These are phyloP conservation scores for Sitobion miscanthi DNA, from an alignment of 1,140 invertebrate species.

Conservation along the genomic window DNA sequence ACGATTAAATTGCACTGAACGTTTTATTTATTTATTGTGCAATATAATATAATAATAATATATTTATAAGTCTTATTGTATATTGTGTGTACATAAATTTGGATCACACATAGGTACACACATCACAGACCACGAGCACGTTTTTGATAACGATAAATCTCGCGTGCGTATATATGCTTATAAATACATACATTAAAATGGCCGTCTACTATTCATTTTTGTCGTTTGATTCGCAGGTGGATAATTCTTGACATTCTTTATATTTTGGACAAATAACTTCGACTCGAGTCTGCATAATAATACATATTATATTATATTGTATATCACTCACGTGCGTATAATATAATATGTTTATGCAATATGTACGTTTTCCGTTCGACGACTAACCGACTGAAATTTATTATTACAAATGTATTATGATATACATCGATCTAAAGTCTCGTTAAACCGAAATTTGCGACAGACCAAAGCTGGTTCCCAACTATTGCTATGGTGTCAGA, in stretches of 20 bases:
- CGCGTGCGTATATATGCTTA: not conserved
- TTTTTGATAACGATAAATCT: not conserved
- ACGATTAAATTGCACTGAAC: not conserved
- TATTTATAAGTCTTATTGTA: not conserved
- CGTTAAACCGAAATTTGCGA: too few species aligned
- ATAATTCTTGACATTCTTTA: not conserved
- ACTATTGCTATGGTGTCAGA: too few species aligned
- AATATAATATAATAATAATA: not conserved
- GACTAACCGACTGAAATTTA: not conserved
- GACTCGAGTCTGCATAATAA: not conserved
- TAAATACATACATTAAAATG: not conserved
- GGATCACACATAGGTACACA: not conserved
- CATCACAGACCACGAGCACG: not conserved
- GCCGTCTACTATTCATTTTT: not conserved
- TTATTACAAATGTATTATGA: not conserved
- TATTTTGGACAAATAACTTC: not conserved
- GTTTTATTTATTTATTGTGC: constrained; percentile 3
- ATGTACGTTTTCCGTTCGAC: too few species aligned
- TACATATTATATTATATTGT: not conserved
- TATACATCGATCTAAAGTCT: too few species aligned
- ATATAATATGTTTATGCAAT: too few species aligned
- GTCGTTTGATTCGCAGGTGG: not conserved
- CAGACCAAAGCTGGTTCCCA: too few species aligned
- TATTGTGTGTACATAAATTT: not conserved
- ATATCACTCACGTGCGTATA: not conserved